A percentile compares a stretch with the other conserved stretches of the same genome.
phyloP scores from a whole-genome alignment of 2,113 vertebrate genomes.

The Macrotus californicus region DNA sequence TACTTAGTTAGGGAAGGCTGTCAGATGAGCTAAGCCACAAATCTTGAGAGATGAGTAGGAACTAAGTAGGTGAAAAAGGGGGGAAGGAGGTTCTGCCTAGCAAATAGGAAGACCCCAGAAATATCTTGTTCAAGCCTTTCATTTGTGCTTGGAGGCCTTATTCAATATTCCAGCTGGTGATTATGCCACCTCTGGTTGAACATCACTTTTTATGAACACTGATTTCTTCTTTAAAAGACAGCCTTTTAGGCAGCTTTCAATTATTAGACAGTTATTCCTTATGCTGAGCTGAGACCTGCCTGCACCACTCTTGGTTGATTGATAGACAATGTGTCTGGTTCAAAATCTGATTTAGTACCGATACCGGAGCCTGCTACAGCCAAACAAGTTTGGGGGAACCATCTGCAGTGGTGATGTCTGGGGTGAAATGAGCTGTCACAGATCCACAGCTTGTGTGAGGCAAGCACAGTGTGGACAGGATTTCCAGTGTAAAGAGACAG shows the following conservation, averaged over 20 bases:
- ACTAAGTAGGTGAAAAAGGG: background rate
- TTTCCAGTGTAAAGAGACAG: slow-evolving; percentile 86
- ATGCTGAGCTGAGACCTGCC: slow-evolving; percentile 27
- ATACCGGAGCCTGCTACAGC: slow-evolving; percentile 81
- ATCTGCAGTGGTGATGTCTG: slow-evolving; percentile 82
- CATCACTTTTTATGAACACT: background rate
- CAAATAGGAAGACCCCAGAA: background rate
- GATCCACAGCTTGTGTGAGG: slow-evolving; percentile 70
- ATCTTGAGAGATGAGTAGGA: background rate
- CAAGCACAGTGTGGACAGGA: slow-evolving; percentile 82
- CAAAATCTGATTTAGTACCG: slow-evolving; percentile 78
- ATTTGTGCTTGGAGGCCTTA: background rate
- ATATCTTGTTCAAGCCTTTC: background rate
- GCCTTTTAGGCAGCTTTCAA: slow-evolving; percentile 28
- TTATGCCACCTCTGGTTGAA: background rate
- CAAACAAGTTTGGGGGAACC: slow-evolving; percentile 80
- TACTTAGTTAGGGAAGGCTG: background rate
- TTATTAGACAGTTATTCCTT: slow-evolving; percentile 31
- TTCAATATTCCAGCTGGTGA: background rate
- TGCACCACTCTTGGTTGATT: slow-evolving; percentile 1
- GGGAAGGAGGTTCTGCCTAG: background rate
- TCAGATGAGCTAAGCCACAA: background rate
- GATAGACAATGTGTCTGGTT: slow-evolving; percentile 60
- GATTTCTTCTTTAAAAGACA: background rate
- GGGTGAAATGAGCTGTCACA: slow-evolving; percentile 80